Evolutionary conservation across 2,888 invertebrate genomes (phyloP), one percentile per base, ranked within the genome.

Genomic region (Lasioglossum calceatum): DNA sequence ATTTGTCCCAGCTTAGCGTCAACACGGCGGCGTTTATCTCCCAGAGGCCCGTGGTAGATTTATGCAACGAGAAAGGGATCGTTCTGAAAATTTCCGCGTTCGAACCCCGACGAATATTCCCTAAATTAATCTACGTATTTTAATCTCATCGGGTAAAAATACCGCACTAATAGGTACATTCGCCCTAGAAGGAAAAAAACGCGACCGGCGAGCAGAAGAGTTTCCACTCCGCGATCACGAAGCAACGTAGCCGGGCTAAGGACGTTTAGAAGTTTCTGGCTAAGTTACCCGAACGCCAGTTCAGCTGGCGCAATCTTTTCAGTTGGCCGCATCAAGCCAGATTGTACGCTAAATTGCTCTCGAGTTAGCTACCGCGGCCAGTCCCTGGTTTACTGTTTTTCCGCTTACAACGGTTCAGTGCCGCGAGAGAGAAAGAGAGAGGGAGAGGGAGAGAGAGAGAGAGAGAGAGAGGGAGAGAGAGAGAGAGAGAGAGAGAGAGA

Each of bases 271-370:
- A 70, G 77, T 73, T 84, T 79, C 58, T 73, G 50, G 85, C 58
- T 36, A 74, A 84, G 79, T 77, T 84, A 54, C 50, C 23, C 14
- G 72, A 84, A 73, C 67, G 58, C 27, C 72, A 36, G 73, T 75
- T 79, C 75, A 79, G 75, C 75, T 44, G 71, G 54, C 47, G 76
- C 67, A 42, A 84, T 84, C 85, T 76, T 85, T 80, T 80, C 85
- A 84, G 39, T 79, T 32, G 32, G 73, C 77, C 73, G 47, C 79
- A 71, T 64, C 14, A 14, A 54, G 71, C 61, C 73, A 77, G 75
- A 85, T 80, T 85, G 76, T 84, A 74, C 67, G 77, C 76, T 23
- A 73, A 84, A 84, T 85, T 74, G 85, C 70, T 79, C 16, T 73
- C 73, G 70, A 85, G 73, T 77, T 85, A 77, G 79, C 67, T 70